phyloP scores from a whole-genome alignment of 2,113 vertebrate genomes.

The Brienomyrus brachyistius region DNA sequence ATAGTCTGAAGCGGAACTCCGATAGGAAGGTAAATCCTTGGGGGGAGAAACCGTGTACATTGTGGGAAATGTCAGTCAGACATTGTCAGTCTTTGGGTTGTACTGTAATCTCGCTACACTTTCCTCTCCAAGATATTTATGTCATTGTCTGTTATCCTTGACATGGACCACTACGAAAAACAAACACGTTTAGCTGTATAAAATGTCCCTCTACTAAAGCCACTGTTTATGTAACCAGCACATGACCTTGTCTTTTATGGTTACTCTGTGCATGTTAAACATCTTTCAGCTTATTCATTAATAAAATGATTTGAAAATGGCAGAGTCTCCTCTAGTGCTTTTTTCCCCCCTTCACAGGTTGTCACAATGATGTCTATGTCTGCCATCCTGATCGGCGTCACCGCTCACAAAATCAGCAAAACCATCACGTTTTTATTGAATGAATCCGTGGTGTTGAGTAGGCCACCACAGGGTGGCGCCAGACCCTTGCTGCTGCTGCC shows the following conservation, averaged over 20 bases:
- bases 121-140: neutral
- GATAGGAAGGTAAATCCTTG: neutral
- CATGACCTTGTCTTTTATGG: neutral
- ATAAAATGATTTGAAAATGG: neutral
- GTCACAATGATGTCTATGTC: too few species aligned
- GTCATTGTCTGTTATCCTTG: neutral
- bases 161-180: neutral
- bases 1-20: neutral
- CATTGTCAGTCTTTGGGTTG: neutral
- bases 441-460: conserved; percentile 1
- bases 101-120: neutral
- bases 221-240: neutral
- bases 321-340: neutral
- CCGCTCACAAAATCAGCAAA: conserved; percentile 7
- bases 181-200: neutral
- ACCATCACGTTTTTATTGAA: conserved; percentile 50
- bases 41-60: neutral
- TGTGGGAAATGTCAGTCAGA: neutral
- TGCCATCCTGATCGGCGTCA: neutral
- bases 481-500: conserved; percentile 54
- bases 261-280: neutral
- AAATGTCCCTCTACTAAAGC: neutral
- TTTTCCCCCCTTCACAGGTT: too few species aligned
- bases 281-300: neutral
- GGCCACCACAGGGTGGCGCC: neutral